Evolutionary conservation across 2,888 invertebrate genomes (phyloP).

Genomic region (Machimus atricapillus): DNA sequence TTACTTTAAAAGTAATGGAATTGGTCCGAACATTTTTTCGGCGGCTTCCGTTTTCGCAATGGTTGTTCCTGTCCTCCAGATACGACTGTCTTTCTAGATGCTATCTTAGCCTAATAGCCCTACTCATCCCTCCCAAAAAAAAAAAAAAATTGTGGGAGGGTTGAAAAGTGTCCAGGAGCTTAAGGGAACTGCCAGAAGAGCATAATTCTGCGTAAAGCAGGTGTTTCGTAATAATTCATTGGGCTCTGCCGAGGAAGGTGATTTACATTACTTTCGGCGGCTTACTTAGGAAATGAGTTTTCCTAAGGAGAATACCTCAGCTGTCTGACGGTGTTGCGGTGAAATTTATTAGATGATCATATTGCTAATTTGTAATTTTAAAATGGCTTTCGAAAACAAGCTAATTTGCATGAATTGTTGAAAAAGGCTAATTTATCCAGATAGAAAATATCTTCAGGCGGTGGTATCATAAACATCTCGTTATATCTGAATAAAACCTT

Average conservation of each 20-base stretch:
- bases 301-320: background rate
- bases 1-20: constrained; percentile 32
- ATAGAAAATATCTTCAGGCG: background rate
- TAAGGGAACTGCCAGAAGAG: background rate
- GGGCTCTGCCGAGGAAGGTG: background rate
- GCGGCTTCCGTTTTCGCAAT: background rate
- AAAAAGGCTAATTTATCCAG: background rate
- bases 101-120: background rate
- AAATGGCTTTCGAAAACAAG: background rate
- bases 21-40: background rate
- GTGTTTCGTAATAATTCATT: constrained; percentile 18
- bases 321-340: background rate
- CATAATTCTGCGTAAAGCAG: constrained; percentile 24
- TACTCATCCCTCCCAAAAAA: background rate
- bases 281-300: constrained; percentile 9
- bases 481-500: background rate
- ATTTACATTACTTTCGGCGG: constrained; percentile 1
- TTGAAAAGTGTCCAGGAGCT: background rate
- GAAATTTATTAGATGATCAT: background rate
- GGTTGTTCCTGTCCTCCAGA: background rate
- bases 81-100: background rate
- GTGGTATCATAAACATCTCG: background rate
- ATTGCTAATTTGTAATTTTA: background rate
- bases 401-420: background rate
- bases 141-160: background rate